Conservation (phyloP, 1,140 invertebrate species). For the Micrasema minimum region DNA sequence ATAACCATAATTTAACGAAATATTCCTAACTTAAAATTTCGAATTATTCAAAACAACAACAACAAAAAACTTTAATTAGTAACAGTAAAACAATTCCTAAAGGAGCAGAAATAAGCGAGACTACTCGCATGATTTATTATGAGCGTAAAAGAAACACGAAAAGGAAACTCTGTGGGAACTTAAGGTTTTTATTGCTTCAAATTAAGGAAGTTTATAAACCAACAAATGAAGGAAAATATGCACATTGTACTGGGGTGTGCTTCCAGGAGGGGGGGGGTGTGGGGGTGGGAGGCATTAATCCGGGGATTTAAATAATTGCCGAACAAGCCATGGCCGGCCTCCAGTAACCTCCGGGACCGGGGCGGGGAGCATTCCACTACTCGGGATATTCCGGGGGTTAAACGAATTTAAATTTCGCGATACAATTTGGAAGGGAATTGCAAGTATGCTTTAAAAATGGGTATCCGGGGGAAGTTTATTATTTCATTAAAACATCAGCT, state of each 20-base stretch:
- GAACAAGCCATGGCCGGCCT: slow-evolving; percentile 23
- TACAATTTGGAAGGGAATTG: slow-evolving; percentile 13
- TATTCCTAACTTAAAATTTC: too few relatives aligned
- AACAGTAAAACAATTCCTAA: too few relatives aligned
- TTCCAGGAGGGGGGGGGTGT: not conserved
- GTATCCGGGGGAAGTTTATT: too few relatives aligned
- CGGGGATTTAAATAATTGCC: slow-evolving; percentile 35
- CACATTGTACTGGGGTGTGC: not conserved
- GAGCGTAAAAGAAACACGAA: too few relatives aligned
- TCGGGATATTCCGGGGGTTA: not conserved
- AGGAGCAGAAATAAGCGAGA: too few relatives aligned
- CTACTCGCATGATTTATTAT: too few relatives aligned
- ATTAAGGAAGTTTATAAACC: not conserved
- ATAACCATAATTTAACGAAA: too few relatives aligned
- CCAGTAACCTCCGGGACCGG: not conserved
- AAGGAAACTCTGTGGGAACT: too few relatives aligned
- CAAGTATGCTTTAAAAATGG: not conserved
- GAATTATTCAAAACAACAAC: too few relatives aligned
- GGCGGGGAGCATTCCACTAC: slow-evolving; percentile 1
- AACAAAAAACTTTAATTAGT: too few relatives aligned
- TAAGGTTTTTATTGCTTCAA: slow-evolving; percentile 3
- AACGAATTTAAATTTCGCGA: slow-evolving; percentile 13
- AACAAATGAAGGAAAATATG: slow-evolving; percentile 15
- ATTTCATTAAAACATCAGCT: too few relatives aligned
- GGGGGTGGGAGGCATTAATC: slow-evolving; percentile 6